Base-by-base conservation (phyloP, 1,140 invertebrate species). In the Camponotus floridanus region DNA sequence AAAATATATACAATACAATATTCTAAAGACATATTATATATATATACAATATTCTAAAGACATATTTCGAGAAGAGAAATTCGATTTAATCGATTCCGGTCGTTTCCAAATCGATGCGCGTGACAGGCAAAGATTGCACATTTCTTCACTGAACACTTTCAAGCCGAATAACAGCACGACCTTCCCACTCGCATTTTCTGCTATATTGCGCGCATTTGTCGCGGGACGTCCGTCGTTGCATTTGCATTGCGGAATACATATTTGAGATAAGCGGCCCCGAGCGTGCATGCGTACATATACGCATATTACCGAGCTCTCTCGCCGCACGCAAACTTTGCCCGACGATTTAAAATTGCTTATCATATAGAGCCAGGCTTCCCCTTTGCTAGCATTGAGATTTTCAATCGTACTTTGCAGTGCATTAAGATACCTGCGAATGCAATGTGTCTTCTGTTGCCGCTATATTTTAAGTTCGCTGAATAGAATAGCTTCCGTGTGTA, bases 281-380 rank as follows among this genome's bases (percentile, higher is more conserved):
- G 42, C 26, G 45, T 71, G 39, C 51, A 36, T 13, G 15, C 31
- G 15, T 42, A 70, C 21, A 39, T 6, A 18, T 42, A 73, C 13
- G 18, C 4, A 74, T 83, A 83, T 74, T 73, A 33, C 51, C 39
- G 39, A 42, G 39, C 26, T 7, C 39, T 51, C 48, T 33, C 68
- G 18, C 8, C 9, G 18, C 62, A 45, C 7, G 55, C 31, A 45
- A 83, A 83, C 62, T 18, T 18, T 80, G 18, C 45, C 55, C 9
- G 0, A 18, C 21, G 26, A 73, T 83, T 83, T 73, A 83, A 83
- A 45, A 73, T 83, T 83, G 57, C 55, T 83, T 83, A 81, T 81
- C 68, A 21, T 62, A 48, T 61, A 21, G 39, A 68, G n/a, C 31
- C 79, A 83, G 39, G 55, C 79, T 13, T 73, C 3, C 67, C 1